Evolutionary conservation across 2,113 vertebrate species (phyloP).

Genomic region (Larimichthys polyactis): DNA sequence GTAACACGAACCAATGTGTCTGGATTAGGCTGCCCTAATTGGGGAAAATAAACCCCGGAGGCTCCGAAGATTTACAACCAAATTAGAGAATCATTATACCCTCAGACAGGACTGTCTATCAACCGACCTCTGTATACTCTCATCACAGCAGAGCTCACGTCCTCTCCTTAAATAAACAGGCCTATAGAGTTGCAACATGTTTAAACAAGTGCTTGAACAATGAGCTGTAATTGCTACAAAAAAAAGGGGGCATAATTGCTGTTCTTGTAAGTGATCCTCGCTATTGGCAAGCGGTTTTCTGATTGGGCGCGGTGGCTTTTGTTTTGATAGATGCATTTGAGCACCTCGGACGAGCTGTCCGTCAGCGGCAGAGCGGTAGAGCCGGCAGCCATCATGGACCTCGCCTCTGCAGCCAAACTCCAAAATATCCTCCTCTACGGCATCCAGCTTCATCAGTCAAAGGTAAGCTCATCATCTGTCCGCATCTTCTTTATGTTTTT

Average conservation of each 20-base stretch:
- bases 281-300: conserved; percentile 33
- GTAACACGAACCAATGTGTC: conserved; percentile 35
- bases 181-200: conserved; percentile 46
- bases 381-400: conserved; percentile 60
- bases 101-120: conserved; percentile 34
- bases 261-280: conserved; percentile 30
- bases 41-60: conserved; percentile 46
- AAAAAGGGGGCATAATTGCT: conserved; percentile 19
- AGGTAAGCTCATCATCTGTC: conserved; percentile 69
- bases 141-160: conserved; percentile 28
- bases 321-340: conserved; percentile 79
- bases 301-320: conserved; percentile 35
- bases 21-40: conserved; percentile 48
- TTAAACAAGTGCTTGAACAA: conserved; percentile 51
- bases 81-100: conserved; percentile 51
- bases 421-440: conserved; percentile 82
- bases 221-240: conserved; percentile 41
- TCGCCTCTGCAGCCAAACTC: conserved; percentile 71
- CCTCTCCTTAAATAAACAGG: conserved; percentile 49
- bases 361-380: conserved; percentile 40
- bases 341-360: conserved; percentile 44
- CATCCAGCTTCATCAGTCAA: conserved; percentile 72
- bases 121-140: conserved; percentile 39
- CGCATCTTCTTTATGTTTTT: not conserved
- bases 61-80: conserved; percentile 43